Conservation (phyloP, 2,888 invertebrate genomes). For the Agrilus biguttatus region DNA sequence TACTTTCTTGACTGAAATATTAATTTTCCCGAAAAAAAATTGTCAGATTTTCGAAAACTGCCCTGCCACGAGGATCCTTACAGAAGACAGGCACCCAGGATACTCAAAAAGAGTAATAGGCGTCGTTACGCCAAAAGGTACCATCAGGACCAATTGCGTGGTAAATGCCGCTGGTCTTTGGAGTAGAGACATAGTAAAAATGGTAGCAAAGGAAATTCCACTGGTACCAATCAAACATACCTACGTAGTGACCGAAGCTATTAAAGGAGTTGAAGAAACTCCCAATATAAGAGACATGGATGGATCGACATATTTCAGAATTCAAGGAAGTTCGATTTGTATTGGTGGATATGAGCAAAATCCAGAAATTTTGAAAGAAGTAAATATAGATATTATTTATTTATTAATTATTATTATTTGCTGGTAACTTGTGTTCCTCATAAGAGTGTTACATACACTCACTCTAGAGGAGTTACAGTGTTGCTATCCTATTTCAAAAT, state of each 20-base stretch:
- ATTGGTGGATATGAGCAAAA: conserved; percentile 83
- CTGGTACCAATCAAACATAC: conserved; percentile 77
- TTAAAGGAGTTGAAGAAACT: conserved; percentile 55
- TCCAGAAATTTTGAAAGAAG: conserved; percentile 65
- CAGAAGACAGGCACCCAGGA: conserved; percentile 43
- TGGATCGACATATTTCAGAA: conserved; percentile 63
- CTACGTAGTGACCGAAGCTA: conserved; percentile 68
- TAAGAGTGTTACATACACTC: no score
- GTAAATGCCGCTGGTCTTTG: conserved; percentile 75
- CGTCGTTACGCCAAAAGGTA: conserved; percentile 59
- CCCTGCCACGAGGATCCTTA: conserved; percentile 55
- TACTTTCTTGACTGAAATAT: neutral
- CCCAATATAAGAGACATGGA: conserved; percentile 85
- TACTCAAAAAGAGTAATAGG: conserved; percentile 52
- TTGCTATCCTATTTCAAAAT: no score
- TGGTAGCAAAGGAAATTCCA: conserved; percentile 57
- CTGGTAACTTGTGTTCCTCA: no score
- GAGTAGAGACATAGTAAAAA: conserved; percentile 59
- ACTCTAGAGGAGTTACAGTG: no score
- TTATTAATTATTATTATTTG: no score
- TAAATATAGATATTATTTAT: conserved; percentile 20
- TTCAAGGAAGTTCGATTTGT: conserved; percentile 69
- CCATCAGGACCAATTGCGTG: conserved; percentile 61
- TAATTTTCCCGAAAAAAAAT: neutral
- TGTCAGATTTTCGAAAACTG: conserved; percentile 60